A percentile compares a stretch with the other conserved stretches of the same genome.
phyloP scores from a whole-genome alignment of 1,140 invertebrate species.

The Drosophila truncata region DNA sequence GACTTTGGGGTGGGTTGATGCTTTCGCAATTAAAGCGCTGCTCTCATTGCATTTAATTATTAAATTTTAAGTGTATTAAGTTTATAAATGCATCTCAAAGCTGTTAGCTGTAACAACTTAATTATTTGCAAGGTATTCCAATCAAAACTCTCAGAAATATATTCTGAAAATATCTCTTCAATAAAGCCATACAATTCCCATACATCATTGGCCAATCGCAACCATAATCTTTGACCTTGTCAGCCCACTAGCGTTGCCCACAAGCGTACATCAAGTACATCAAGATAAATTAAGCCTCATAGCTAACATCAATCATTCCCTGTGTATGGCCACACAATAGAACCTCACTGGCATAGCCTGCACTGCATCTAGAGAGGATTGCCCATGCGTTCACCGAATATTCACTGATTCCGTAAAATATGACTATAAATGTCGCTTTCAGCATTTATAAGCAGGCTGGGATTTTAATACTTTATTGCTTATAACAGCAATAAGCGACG shows the following conservation, averaged over 20 bases:
- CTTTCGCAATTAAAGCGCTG: slow-evolving; percentile 36
- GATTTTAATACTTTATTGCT: slow-evolving; percentile 82
- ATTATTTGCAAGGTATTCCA: not conserved
- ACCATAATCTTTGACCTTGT: slow-evolving; percentile 43
- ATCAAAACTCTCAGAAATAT: not conserved
- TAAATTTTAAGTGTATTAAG: not conserved
- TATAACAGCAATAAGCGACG: slow-evolving; percentile 79
- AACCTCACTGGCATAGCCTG: slow-evolving; percentile 5
- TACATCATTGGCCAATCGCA: slow-evolving; percentile 11
- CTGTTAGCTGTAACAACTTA: not conserved
- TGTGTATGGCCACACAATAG: slow-evolving; percentile 22
- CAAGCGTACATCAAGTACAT: slow-evolving; percentile 18
- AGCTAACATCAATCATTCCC: slow-evolving; percentile 34
- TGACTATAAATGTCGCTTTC: slow-evolving; percentile 77
- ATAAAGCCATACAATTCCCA: slow-evolving; percentile 8
- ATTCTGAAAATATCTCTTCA: slow-evolving; percentile 9
- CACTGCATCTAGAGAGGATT: not conserved
- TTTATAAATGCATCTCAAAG: not conserved
- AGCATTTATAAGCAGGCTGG: slow-evolving; percentile 61
- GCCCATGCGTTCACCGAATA: slow-evolving; percentile 48
- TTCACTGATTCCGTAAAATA: slow-evolving; percentile 82
- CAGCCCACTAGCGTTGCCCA: not conserved
- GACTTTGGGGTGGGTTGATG: slow-evolving; percentile 23
- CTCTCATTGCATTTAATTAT: slow-evolving; percentile 9
- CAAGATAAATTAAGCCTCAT: slow-evolving; percentile 27